These are phyloP conservation scores for Speoplatyrhinus poulsoni DNA, from an alignment of 2,113 vertebrate genomes.

Conservation along the genomic window DNA sequence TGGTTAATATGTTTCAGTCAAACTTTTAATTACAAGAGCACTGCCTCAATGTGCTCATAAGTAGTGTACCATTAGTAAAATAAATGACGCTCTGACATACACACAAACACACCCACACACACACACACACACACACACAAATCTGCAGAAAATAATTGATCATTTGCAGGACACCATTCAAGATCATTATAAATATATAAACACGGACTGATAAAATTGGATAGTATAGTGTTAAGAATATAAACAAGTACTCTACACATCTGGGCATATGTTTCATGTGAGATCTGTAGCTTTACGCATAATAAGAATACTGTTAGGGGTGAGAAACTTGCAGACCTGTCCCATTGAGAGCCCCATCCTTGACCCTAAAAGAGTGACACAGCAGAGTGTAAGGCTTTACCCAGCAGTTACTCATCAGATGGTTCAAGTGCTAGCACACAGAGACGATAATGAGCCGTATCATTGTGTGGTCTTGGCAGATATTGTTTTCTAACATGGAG, in stretches of 20 bases:
- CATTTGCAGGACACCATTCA: conserved; percentile 8
- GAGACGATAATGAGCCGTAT: neutral
- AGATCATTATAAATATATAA: no score
- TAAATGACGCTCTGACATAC: conserved; percentile 2
- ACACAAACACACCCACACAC: no score
- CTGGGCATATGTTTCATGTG: neutral
- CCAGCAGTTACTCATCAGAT: conserved; percentile 25
- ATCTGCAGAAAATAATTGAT: conserved; percentile 22
- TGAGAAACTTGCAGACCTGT: conserved; percentile 52
- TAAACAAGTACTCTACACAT: no score
- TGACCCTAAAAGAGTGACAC: conserved; percentile 63
- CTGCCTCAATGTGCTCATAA: neutral
- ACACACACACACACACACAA: neutral
- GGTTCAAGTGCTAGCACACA: neutral
- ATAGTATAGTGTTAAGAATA: no score
- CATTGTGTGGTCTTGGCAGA: neutral
- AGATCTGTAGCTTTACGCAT: neutral
- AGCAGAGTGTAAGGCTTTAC: conserved; percentile 45
- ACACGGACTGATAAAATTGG: no score
- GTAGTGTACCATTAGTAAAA: neutral
- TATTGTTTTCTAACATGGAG: neutral
- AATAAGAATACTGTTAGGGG: neutral
- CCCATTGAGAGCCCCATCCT: conserved; percentile 43
- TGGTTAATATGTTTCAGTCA: conserved; percentile 15
- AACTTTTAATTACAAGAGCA: conserved; percentile 2